These are phyloP conservation scores for Phortica magna DNA, from an alignment of 2,888 invertebrate species.

Conservation along the genomic window DNA sequence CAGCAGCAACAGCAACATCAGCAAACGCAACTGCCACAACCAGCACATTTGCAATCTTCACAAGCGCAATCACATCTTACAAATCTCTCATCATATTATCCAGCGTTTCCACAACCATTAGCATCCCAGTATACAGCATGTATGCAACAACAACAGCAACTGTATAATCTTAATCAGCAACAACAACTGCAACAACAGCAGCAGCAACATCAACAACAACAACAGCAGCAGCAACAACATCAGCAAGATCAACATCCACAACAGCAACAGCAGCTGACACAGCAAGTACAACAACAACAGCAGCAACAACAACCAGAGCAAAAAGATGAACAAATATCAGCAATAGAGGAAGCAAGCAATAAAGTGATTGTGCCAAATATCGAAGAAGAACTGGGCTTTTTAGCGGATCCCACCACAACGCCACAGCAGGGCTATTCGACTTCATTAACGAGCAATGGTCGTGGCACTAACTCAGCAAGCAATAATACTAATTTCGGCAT, in stretches of 20 bases:
- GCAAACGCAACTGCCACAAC: slow-evolving; percentile 81
- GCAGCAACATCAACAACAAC: slow-evolving; percentile 70
- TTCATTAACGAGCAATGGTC: slow-evolving; percentile 60
- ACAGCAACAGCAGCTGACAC: slow-evolving; percentile 64
- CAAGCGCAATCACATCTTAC: slow-evolving; percentile 85
- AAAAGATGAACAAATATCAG: slow-evolving; percentile 58
- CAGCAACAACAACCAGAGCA: slow-evolving; percentile 60
- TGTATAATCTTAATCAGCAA: slow-evolving; percentile 62
- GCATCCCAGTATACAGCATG: slow-evolving; percentile 76
- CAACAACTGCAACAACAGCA: slow-evolving; percentile 47
- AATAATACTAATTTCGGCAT: slow-evolving; percentile 74
- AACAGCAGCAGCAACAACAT: slow-evolving; percentile 65
- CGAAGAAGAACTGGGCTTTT: slow-evolving; percentile 91
- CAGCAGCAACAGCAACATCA: slow-evolving; percentile 54
- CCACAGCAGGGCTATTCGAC: slow-evolving; percentile 73
- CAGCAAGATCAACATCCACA: slow-evolving; percentile 64
- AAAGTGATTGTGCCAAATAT: slow-evolving; percentile 93
- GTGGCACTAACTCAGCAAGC: slow-evolving; percentile 65
- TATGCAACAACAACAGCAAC: slow-evolving; percentile 73
- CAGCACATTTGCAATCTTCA: slow-evolving; percentile 88
- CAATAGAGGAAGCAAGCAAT: slow-evolving; percentile 84
- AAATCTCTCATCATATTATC: slow-evolving; percentile 79
- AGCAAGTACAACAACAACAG: slow-evolving; percentile 65
- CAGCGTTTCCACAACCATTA: slow-evolving; percentile 76
- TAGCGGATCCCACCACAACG: slow-evolving; percentile 79